These are phyloP conservation scores for Nesoenas mayeri DNA, from an alignment of 2,113 vertebrate genomes.

Conservation along the genomic window DNA sequence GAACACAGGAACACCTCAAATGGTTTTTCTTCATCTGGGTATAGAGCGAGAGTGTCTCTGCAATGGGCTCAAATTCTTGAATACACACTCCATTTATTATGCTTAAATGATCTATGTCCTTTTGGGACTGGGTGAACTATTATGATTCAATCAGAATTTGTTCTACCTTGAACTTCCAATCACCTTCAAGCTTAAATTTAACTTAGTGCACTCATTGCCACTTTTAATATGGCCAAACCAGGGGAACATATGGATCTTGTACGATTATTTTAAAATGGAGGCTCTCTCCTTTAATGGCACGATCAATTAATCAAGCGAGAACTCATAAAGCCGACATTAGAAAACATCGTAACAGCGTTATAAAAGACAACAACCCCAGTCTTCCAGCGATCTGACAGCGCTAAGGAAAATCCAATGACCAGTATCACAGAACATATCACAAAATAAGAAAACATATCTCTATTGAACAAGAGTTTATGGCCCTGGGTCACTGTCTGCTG, in stretches of 20 bases:
- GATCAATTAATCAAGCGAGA: background rate
- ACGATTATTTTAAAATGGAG: background rate
- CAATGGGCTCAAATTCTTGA: background rate
- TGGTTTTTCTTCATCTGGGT: background rate
- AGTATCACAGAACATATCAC: background rate
- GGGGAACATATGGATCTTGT: background rate
- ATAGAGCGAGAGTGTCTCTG: background rate
- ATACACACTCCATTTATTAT: background rate
- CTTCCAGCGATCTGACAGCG: background rate
- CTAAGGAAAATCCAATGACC: background rate
- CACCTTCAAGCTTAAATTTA: constrained; percentile 49
- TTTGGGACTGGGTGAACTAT: background rate
- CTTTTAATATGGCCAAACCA: background rate
- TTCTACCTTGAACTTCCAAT: constrained; percentile 41
- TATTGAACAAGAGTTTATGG: background rate
- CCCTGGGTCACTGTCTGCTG: background rate
- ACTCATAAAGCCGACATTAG: background rate
- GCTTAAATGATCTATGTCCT: constrained; percentile 10
- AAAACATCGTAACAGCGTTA: background rate
- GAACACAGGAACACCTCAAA: background rate
- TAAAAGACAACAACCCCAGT: background rate
- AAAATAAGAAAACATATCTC: background rate
- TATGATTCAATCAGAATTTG: constrained; percentile 30
- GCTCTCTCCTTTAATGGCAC: background rate
- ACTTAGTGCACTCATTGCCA: constrained; percentile 9